A percentile compares a stretch with the other conserved stretches of the same genome.
phyloP scores from a whole-genome alignment of 1,140 invertebrate genomes.

The Hormaphis cornu region DNA sequence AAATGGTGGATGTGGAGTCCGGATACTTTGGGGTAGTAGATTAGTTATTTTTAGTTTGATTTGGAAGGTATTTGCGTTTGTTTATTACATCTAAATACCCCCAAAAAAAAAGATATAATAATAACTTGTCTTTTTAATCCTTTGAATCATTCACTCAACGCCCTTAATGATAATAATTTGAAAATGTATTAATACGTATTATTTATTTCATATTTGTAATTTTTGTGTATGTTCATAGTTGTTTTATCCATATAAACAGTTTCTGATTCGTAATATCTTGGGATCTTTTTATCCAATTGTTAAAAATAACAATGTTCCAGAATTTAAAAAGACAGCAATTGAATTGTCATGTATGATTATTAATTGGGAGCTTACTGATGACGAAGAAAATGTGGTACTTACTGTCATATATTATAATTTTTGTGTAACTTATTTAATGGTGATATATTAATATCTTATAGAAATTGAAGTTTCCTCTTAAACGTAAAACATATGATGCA shows the following conservation, averaged over 20 bases:
- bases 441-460: not conserved
- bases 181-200: too few relatives aligned
- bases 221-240: not conserved
- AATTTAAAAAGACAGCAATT: slow-evolving; percentile 13
- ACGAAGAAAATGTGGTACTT: not conserved
- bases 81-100: too few relatives aligned
- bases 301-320: slow-evolving; percentile 21
- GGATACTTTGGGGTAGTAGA: too few relatives aligned
- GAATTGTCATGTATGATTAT: slow-evolving; percentile 21
- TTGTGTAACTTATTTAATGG: not conserved
- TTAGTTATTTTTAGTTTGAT: too few relatives aligned
- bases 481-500: not conserved
- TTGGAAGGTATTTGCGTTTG: too few relatives aligned
- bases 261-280: not conserved
- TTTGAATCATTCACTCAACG: too few relatives aligned
- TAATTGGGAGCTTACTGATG: slow-evolving; percentile 5
- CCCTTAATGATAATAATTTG: too few relatives aligned
- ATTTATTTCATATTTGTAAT: not conserved
- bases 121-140: too few relatives aligned
- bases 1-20: too few relatives aligned
- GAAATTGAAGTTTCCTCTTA: not conserved
- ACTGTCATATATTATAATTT: not conserved
- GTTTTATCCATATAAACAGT: slow-evolving; percentile 11
- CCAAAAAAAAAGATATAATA: too few relatives aligned
- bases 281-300: slow-evolving; percentile 12